A percentile compares a stretch with the other conserved stretches of the same genome.
Conservation (phyloP, 2,888 invertebrate genomes). For the Hypena proboscidalis region DNA sequence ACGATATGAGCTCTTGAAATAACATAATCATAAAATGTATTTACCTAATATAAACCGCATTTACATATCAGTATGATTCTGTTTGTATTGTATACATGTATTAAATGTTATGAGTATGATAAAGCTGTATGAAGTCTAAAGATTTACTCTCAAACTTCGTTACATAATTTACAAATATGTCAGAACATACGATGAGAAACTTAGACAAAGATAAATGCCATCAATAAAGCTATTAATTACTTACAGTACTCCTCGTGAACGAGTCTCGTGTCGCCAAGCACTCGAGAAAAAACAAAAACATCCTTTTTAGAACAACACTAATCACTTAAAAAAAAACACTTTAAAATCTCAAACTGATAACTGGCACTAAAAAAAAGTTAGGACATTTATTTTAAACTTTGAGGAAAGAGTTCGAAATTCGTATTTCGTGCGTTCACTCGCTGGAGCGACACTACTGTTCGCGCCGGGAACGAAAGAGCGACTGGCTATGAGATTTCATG, state of each 20-base stretch:
- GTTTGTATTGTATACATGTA: too few relatives aligned
- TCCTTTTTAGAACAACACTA: constrained; percentile 14
- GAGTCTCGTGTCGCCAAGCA: constrained; percentile 8
- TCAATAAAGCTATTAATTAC: constrained; percentile 34
- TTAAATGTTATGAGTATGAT: too few relatives aligned
- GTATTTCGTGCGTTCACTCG: constrained; percentile 27
- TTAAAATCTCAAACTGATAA: too few relatives aligned
- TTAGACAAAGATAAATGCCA: constrained; percentile 9
- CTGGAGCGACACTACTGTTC: constrained; percentile 28
- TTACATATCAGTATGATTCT: too few relatives aligned
- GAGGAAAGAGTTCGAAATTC: constrained; percentile 4
- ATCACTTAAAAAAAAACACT: constrained; percentile 28
- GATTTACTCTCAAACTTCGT: constrained; percentile 1
- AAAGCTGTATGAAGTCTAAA: not conserved
- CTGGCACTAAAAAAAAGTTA: too few relatives aligned
- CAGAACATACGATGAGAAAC: not conserved
- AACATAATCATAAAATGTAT: too few relatives aligned
- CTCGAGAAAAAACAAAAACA: constrained; percentile 16
- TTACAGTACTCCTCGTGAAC: constrained; percentile 31
- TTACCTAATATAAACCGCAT: too few relatives aligned
- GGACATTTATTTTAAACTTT: constrained; percentile 6
- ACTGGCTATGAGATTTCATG: constrained; percentile 30
- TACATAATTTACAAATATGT: constrained; percentile 8
- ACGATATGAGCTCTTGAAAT: too few relatives aligned
- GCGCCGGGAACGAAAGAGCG: constrained; percentile 23